Evolutionary conservation across 2,888 invertebrate genomes (phyloP), one percentile per base, ranked within the genome.

Genomic region (Allacma fusca): DNA sequence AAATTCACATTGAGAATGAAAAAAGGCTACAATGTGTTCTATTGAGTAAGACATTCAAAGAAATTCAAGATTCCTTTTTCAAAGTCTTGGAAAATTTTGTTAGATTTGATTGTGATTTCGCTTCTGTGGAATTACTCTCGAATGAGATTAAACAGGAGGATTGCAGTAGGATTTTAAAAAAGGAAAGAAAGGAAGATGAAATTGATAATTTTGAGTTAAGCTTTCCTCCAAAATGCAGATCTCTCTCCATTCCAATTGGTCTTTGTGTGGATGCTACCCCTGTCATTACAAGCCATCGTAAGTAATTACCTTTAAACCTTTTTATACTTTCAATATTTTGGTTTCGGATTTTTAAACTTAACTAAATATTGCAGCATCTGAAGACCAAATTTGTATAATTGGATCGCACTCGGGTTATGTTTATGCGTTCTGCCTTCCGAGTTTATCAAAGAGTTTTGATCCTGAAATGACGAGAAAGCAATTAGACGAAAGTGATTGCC

Each of bases 21-120:
- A 77, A 77, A 34, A 26, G 65, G 4, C 76, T 87, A 19, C 72
- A 87, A 5, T 86, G 87, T 71, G 79, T 80, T 2, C 50, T 87
- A n/a, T 75, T 87, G 9, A 84, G 86, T 76, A 78, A 83, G 65
- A 81, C 84, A 9, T 86, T 85, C 76, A 29, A 64, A 23, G 80
- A 83, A 34, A 79, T 85, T 68, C 72, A 80, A 4, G 29, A 76
- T 13, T 81, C 81, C 68, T 34, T 85, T 23, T 70, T 76, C 23
- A 67, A 79, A 69, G 21, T 77, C 77, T 59, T 74, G 19, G 65
- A 29, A n/a, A 43, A 34, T 50, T 50, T 50, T 50, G 68, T 43
- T 13, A 68, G 26, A 57, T 77, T 29, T 29, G 64, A 21, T 26
- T 74, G 73, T 43, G 24, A 64, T 16, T 71, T 71, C 26, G 24